Percentiles rank a stretch among this genome's conserved stretches.
Conservation (phyloP, 2,797 vertebrate genomes). For the Diplodus puntazzo region DNA sequence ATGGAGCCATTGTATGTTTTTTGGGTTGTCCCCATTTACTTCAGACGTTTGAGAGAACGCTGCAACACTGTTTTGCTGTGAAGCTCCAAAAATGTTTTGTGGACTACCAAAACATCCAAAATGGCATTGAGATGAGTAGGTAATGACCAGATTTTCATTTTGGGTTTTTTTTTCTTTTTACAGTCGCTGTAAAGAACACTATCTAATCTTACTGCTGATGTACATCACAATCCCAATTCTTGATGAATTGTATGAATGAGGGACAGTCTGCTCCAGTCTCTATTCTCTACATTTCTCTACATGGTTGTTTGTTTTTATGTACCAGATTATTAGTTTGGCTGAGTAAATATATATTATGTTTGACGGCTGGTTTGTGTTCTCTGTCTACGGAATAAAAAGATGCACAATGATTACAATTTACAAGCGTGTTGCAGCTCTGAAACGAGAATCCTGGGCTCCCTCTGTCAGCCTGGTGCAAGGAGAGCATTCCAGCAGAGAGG, state of each 20-base stretch:
- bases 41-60: no score
- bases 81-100: no score
- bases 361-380: neutral
- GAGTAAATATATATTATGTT: neutral
- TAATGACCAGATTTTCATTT: no score
- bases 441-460: conserved; percentile 26
- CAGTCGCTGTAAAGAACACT: neutral
- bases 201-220: neutral
- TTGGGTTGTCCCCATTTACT: no score
- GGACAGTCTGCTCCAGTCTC: neutral
- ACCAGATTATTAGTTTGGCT: neutral
- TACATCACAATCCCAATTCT: neutral
- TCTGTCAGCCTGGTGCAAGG: conserved; percentile 35
- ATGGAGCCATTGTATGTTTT: no score
- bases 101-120: no score
- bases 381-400: neutral
- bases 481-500: conserved; percentile 33
- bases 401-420: neutral
- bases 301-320: neutral
- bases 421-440: conserved; percentile 33
- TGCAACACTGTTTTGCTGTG: no score
- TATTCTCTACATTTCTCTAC: neutral
- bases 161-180: neutral
- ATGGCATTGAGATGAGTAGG: no score
- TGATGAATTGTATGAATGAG: neutral